Evolutionary conservation across 1,140 invertebrate species (phyloP), one percentile per base, ranked within the genome.

Genomic region (Diabrotica undecimpunctata): DNA sequence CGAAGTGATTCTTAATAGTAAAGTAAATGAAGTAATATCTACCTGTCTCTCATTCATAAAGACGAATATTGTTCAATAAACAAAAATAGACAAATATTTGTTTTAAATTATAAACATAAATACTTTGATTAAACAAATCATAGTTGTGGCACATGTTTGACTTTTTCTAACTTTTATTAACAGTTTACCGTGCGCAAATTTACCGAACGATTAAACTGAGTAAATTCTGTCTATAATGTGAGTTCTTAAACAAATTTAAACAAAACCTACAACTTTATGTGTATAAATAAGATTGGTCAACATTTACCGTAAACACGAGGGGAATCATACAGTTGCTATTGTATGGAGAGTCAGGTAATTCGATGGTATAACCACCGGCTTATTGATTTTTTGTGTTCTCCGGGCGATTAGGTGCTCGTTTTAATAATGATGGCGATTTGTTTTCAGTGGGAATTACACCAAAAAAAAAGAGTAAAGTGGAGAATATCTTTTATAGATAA

Each of bases 181-280:
- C 64, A 65, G 67, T 71, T 71, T 71, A 62, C 67, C 41, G 62
- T 66, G 65, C 69, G 67, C 69, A 71, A 71, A 71, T 71, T 71
- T 71, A 66, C 69, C 54, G 53, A 69, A 66, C 65, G 69, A 70
- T 70, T 70, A 68, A 66, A 62, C 68, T 66, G 63, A 70, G 65
- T 66, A 66, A 68, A 62, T 62, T 62, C 61, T 52, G 14, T 62
- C 13, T 54, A 62, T 62, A 62, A 25, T 54, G 35, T 9, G 12
- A 52, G 14, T 14, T 25, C 14, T 51, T 54, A 52, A 55, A 41
- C 51, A 62, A 62, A 54, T 62, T 57, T 41, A 61, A 65, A 62
- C 54, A 65, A 54, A 65, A 65, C 36, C 37, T 58, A 61, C 51
- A 68, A 65, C 51, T 65, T 56, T 65, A 57, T 65, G 25, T 64